A percentile compares a stretch with the other conserved stretches of the same genome.
These are phyloP conservation scores for Colius striatus DNA, from an alignment of 2,113 vertebrate species.

Conservation along the genomic window DNA sequence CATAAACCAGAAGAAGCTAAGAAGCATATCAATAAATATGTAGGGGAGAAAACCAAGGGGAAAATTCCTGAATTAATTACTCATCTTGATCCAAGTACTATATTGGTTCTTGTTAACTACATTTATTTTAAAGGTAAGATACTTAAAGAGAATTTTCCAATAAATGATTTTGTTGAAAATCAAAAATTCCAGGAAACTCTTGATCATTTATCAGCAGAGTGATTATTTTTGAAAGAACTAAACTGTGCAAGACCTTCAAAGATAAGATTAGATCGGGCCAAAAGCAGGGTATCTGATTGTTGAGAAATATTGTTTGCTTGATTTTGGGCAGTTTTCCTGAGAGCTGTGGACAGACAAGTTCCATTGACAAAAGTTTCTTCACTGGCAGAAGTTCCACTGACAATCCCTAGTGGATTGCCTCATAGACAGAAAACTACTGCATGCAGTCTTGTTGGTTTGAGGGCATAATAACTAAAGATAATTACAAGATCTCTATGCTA, in stretches of 20 bases:
- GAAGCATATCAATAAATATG: constrained; percentile 77
- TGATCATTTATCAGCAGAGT: not conserved
- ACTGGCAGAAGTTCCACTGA: too few species aligned
- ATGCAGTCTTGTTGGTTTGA: not conserved
- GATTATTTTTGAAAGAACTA: not conserved
- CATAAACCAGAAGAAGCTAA: constrained; percentile 53
- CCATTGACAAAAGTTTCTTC: too few species aligned
- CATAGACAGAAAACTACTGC: not conserved
- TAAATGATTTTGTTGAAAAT: not conserved
- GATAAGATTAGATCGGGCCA: not conserved
- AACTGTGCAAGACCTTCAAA: not conserved
- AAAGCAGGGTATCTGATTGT: not conserved
- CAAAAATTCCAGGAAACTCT: not conserved
- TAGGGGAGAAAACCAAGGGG: constrained; percentile 81
- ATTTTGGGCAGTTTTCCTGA: not conserved
- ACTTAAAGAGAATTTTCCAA: not conserved
- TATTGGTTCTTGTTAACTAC: constrained; percentile 85
- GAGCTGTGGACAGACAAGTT: not conserved
- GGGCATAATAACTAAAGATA: not conserved
- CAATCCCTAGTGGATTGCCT: not conserved
- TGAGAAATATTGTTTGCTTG: not conserved
- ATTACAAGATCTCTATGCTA: not conserved
- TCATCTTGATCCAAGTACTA: constrained; percentile 70
- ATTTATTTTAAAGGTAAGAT: constrained; percentile 85
- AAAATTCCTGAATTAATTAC: constrained; percentile 80